Conservation (phyloP, 2,797 vertebrate species). For the Momotus momota region DNA sequence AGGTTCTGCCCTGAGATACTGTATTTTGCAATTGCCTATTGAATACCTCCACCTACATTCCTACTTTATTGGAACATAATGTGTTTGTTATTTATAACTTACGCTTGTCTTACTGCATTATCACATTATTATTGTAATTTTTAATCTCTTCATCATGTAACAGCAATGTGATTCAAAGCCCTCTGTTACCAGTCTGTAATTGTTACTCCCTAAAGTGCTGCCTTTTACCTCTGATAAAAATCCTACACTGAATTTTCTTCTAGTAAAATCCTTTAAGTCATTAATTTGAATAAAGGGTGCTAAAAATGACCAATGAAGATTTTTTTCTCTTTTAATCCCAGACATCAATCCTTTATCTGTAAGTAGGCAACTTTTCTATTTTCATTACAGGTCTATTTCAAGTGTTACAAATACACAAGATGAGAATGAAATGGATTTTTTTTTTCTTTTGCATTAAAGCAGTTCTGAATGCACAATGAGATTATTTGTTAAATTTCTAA, state of each 20-base stretch:
- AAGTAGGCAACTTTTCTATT: not conserved
- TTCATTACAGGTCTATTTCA: not conserved
- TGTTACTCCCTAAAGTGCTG: not conserved
- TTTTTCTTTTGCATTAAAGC: not conserved
- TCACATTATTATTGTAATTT: not conserved
- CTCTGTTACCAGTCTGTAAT: not conserved
- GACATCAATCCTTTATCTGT: not conserved
- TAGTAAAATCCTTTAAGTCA: not conserved
- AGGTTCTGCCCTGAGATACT: not conserved
- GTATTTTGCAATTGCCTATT: accelerated
- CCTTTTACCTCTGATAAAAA: not conserved
- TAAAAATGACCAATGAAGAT: not conserved
- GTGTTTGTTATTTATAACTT: not conserved
- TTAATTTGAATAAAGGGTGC: not conserved
- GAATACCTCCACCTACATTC: not conserved
- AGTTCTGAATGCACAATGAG: not conserved
- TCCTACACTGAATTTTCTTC: not conserved
- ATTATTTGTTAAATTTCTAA: not conserved
- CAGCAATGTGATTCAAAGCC: not conserved
- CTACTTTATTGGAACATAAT: not conserved
- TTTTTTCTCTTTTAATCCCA: not conserved
- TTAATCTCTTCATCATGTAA: not conserved
- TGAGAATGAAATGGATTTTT: not conserved
- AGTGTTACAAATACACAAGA: not conserved
- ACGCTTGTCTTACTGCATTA: not conserved